These are phyloP conservation scores for Calliopum simillimum DNA, from an alignment of 2,888 invertebrate species.

Conservation along the genomic window DNA sequence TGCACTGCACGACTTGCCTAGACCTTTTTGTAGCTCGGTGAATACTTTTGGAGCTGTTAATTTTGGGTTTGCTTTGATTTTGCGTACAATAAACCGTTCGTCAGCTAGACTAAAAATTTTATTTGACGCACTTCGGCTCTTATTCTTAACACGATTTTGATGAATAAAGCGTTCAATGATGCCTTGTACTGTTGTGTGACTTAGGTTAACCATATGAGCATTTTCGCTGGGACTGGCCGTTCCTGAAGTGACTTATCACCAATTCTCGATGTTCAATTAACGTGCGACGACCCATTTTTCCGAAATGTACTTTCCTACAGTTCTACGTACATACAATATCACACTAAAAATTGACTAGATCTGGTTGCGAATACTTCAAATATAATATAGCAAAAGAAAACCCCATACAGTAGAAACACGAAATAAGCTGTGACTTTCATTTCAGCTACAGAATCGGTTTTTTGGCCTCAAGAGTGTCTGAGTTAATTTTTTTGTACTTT, in stretches of 20 bases:
- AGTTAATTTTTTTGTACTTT: too few species aligned
- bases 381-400: conserved; percentile 4
- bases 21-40: conserved; percentile 24
- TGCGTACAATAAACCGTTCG: conserved; percentile 38
- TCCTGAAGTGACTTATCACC: conserved; percentile 35
- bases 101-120: conserved; percentile 35
- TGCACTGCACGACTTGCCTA: conserved; percentile 37
- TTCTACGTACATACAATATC: neutral
- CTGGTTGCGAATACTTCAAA: neutral
- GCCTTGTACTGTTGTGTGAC: conserved; percentile 37
- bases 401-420: too few species aligned
- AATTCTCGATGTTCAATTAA: conserved; percentile 36
- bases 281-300: conserved; percentile 32
- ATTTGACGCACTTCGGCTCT: conserved; percentile 33
- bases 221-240: conserved; percentile 35
- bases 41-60: conserved; percentile 39
- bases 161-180: too few species aligned
- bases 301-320: neutral
- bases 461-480: too few species aligned
- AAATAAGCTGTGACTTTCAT: too few species aligned
- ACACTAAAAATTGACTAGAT: conserved; percentile 1
- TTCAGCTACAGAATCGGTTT: too few species aligned
- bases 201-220: conserved; percentile 35
- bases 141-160: conserved; percentile 35
- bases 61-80: conserved; percentile 41